A percentile compares a stretch with the other conserved stretches of the same genome.
These are phyloP conservation scores for Ceramica pisi DNA, from an alignment of 2,888 invertebrate species.

Conservation along the genomic window DNA sequence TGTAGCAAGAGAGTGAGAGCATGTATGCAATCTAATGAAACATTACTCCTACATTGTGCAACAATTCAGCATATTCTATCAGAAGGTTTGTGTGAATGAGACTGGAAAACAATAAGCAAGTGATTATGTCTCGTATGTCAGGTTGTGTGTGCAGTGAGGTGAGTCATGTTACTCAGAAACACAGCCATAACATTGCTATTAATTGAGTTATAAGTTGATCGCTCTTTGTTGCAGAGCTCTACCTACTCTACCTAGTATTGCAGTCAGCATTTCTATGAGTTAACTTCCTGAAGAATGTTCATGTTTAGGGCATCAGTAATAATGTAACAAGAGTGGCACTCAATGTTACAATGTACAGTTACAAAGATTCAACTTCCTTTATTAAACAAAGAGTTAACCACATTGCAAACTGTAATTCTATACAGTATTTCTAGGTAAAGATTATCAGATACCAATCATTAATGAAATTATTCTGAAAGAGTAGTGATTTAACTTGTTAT, in stretches of 20 bases:
- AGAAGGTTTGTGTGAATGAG: background rate
- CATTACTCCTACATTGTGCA: slow-evolving; percentile 8
- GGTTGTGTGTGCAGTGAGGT: background rate
- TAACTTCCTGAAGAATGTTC: background rate
- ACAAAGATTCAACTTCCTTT: background rate
- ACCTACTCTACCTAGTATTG: no score
- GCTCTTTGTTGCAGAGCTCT: slow-evolving; percentile 15
- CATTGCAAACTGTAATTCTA: background rate
- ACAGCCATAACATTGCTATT: background rate
- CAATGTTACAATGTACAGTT: background rate
- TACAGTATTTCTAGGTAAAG: background rate
- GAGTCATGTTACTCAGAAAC: slow-evolving; percentile 28
- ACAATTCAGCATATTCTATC: background rate
- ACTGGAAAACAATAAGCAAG: slow-evolving; percentile 5
- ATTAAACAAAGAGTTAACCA: background rate
- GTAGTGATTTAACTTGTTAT: slow-evolving; percentile 29
- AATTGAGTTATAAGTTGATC: slow-evolving; percentile 16
- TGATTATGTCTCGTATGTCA: background rate
- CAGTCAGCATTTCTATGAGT: background rate
- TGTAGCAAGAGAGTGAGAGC: background rate
- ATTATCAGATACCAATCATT: background rate
- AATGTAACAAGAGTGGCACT: background rate
- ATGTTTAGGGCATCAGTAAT: background rate
- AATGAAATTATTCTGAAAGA: slow-evolving; percentile 12
- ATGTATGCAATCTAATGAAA: background rate